phyloP scores from a whole-genome alignment of 2,888 invertebrate species.

The Tachina grossa region DNA sequence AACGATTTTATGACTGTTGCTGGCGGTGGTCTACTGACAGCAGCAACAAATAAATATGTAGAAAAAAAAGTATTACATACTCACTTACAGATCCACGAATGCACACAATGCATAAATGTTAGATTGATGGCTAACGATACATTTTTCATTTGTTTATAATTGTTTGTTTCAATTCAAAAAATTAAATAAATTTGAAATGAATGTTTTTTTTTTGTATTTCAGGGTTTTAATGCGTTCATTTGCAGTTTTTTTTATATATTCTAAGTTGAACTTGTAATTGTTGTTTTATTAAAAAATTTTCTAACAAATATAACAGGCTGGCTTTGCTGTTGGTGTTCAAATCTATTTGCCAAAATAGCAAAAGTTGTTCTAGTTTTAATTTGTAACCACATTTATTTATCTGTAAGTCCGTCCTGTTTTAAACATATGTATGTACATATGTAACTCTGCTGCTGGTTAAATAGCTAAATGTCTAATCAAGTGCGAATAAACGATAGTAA shows the following conservation, averaged over 20 bases:
- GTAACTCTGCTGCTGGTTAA: not conserved
- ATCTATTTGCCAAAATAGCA: slow-evolving; percentile 68
- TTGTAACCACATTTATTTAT: slow-evolving; percentile 59
- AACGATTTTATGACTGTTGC: slow-evolving; percentile 52
- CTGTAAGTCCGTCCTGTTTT: slow-evolving; percentile 33
- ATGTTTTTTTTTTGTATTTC: slow-evolving; percentile 59
- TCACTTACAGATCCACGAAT: slow-evolving; percentile 27
- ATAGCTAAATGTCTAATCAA: slow-evolving; percentile 38
- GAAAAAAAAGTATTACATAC: slow-evolving; percentile 25
- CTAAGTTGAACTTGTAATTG: slow-evolving; percentile 57
- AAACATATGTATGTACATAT: too few relatives aligned
- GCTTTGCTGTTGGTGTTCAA: slow-evolving; percentile 44
- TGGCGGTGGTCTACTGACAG: slow-evolving; percentile 35
- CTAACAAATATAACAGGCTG: slow-evolving; percentile 33
- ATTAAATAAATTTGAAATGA: slow-evolving; percentile 50
- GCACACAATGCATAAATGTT: slow-evolving; percentile 40
- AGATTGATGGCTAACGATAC: slow-evolving; percentile 51
- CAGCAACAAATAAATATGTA: slow-evolving; percentile 22
- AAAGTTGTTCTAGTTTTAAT: slow-evolving; percentile 71
- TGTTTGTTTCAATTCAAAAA: slow-evolving; percentile 54
- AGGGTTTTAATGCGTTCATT: slow-evolving; percentile 69
- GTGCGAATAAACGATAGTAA: slow-evolving; percentile 50
- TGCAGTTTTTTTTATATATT: slow-evolving; percentile 33
- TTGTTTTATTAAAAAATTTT: slow-evolving; percentile 43
- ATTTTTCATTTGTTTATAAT: slow-evolving; percentile 56